phyloP scores from a whole-genome alignment of 2,797 vertebrate genomes.

The Chelon auratus region DNA sequence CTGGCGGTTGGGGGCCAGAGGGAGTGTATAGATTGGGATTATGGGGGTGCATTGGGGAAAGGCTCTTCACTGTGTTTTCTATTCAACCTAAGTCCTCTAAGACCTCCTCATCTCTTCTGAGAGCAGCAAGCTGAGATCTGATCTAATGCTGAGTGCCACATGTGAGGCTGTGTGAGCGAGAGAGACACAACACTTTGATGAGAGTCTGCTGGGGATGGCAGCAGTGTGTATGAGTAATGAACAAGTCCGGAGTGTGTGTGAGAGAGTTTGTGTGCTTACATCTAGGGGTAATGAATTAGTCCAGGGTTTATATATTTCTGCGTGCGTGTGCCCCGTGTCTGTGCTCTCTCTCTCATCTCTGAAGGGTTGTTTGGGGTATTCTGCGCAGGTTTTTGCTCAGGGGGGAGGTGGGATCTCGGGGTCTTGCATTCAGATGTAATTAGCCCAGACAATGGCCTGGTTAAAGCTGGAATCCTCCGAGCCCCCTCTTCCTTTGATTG shows the following conservation, averaged over 20 bases:
- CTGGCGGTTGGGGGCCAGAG: slow-evolving; percentile 43
- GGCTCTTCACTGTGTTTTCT: slow-evolving; percentile 77
- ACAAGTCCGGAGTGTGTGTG: slow-evolving; percentile 29
- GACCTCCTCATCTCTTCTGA: slow-evolving; percentile 80
- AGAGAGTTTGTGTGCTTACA: slow-evolving; percentile 45
- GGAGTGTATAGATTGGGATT: slow-evolving; percentile 76
- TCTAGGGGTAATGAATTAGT: slow-evolving; percentile 67
- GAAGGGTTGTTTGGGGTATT: slow-evolving; percentile 81
- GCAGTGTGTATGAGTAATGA: slow-evolving; percentile 62
- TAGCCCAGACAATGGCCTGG: slow-evolving; percentile 94
- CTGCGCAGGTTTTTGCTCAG: slow-evolving; percentile 69
- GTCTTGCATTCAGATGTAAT: slow-evolving; percentile 96
- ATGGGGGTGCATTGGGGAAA: slow-evolving; percentile 65
- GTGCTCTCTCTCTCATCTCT: slow-evolving; percentile 66
- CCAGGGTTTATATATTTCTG: slow-evolving; percentile 64
- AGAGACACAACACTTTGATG: slow-evolving; percentile 74
- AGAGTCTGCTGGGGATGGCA: slow-evolving; percentile 68
- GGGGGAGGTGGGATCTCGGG: slow-evolving; percentile 84
- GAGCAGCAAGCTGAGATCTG: slow-evolving; percentile 80
- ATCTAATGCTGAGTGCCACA: slow-evolving; percentile 83
- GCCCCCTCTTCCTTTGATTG: slow-evolving; percentile 86
- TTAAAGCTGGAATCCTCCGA: slow-evolving; percentile 92
- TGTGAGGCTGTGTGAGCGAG: slow-evolving; percentile 64
- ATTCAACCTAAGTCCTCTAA: slow-evolving; percentile 81
- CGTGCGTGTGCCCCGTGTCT: slow-evolving; percentile 55